Evolutionary conservation across 2,113 vertebrate species (phyloP).

Genomic region (Pseudorhombus dupliciocellatus): DNA sequence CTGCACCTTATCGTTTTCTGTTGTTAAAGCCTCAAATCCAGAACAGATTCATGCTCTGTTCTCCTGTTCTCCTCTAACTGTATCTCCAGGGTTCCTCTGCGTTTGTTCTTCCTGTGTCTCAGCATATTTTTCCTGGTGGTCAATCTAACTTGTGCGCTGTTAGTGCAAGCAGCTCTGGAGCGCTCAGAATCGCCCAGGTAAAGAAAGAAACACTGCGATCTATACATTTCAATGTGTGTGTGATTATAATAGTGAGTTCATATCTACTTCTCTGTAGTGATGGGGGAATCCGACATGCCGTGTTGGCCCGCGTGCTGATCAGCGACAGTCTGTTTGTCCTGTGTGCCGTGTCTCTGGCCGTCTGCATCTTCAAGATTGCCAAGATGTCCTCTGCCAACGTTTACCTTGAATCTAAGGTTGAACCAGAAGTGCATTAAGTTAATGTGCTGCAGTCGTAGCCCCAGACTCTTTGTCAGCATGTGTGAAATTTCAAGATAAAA

Average conservation of each 20-base stretch:
- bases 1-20: neutral
- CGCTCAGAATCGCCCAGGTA: conserved; percentile 66
- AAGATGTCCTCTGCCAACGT: conserved; percentile 98
- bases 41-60: neutral
- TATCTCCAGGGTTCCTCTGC: conserved; percentile 85
- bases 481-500: too few relatives aligned
- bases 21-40: neutral
- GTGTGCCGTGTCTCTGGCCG: conserved; percentile 90
- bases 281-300: conserved; percentile 81
- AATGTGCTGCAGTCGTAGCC: too few relatives aligned
- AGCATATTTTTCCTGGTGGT: conserved; percentile 91
- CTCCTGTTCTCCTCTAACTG: neutral
- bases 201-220: neutral
- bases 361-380: conserved; percentile 93
- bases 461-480: too few relatives aligned
- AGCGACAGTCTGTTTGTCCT: conserved; percentile 95
- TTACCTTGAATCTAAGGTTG: conserved; percentile 97
- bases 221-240: neutral
- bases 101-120: conserved; percentile 87
- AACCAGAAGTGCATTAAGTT: neutral
- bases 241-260: neutral
- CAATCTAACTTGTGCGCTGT: conserved; percentile 91
- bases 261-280: conserved; percentile 59
- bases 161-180: conserved; percentile 82
- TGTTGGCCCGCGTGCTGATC: conserved; percentile 88